These are phyloP conservation scores for Rhopilema esculentum DNA, from an alignment of 30 jellyfish, hydroid and myxozoan species.

Conservation along the genomic window DNA sequence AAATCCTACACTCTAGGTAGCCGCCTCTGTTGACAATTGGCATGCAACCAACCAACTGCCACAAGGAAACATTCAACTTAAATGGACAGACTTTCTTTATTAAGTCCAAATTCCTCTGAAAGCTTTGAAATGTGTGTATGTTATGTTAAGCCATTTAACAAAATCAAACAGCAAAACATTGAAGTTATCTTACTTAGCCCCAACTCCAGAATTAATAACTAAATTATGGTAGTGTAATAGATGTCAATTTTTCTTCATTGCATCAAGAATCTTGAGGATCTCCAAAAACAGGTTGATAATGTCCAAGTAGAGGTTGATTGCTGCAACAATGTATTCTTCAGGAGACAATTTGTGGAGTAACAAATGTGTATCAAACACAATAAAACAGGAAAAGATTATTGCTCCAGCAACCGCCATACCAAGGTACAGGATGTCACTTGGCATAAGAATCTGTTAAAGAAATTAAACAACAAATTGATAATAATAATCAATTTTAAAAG, in stretches of 20 bases:
- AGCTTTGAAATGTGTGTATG: too few species aligned
- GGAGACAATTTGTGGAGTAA: constrained; percentile 90
- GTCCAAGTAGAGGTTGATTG: constrained; percentile 91
- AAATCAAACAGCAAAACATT: too few species aligned
- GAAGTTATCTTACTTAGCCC: neutral
- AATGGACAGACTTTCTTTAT: too few species aligned
- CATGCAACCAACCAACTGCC: too few species aligned
- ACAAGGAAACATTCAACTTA: too few species aligned
- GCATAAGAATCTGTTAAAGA: constrained; percentile 73
- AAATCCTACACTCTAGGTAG: too few species aligned
- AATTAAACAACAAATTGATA: neutral
- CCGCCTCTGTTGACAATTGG: too few species aligned
- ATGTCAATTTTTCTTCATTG: constrained; percentile 48
- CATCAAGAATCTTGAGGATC: constrained; percentile 76
- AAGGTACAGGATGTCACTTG: constrained; percentile 65
- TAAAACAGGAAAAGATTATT: constrained; percentile 83
- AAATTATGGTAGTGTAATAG: neutral
- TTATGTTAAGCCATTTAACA: too few species aligned
- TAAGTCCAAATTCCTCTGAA: too few species aligned
- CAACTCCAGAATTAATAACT: neutral
- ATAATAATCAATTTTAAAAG: too few species aligned
- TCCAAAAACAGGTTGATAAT: constrained; percentile 92
- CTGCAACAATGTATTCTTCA: constrained; percentile 94
- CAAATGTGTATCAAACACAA: constrained; percentile 91
- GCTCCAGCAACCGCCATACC: constrained; percentile 92